Conservation (phyloP, 2,888 invertebrate species). For the Sphaerophoria taeniata region DNA sequence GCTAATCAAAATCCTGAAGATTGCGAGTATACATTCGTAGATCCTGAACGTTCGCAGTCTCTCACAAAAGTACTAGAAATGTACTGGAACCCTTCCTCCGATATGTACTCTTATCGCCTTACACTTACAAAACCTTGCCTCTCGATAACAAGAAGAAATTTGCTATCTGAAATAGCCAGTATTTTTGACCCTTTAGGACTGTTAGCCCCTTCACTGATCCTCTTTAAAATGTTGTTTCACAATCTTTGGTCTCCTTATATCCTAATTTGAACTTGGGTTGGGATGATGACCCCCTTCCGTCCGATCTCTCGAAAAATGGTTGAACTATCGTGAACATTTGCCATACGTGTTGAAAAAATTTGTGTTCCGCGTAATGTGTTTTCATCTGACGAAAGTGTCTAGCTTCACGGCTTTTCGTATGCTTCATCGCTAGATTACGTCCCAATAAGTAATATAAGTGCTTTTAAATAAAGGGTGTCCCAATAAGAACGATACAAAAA, state of each 20-base stretch:
- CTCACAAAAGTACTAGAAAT: conserved; percentile 29
- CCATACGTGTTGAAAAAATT: conserved; percentile 30
- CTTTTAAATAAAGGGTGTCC: too few species aligned
- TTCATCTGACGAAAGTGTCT: background rate
- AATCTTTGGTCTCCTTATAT: background rate
- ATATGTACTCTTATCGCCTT: too few species aligned
- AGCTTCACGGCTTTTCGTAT: conserved; percentile 34
- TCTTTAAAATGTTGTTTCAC: conserved; percentile 14
- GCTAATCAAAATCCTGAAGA: conserved; percentile 6
- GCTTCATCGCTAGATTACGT: conserved; percentile 4
- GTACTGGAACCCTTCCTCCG: too few species aligned
- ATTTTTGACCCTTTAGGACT: too few species aligned
- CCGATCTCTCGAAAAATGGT: background rate
- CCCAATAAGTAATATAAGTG: too few species aligned
- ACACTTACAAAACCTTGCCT: too few species aligned
- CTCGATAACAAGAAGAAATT: too few species aligned
- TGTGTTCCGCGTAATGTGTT: conserved; percentile 26
- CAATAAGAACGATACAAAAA: too few species aligned
- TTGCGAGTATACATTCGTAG: conserved; percentile 1
- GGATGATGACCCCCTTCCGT: too few species aligned
- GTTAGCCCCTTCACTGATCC: conserved; percentile 27
- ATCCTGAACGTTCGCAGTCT: conserved; percentile 15
- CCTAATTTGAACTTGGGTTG: too few species aligned
- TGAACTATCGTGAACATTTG: conserved; percentile 28
- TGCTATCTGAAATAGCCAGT: too few species aligned